phyloP scores from a whole-genome alignment of 1,140 invertebrate genomes.

The Drosophila busckii region DNA sequence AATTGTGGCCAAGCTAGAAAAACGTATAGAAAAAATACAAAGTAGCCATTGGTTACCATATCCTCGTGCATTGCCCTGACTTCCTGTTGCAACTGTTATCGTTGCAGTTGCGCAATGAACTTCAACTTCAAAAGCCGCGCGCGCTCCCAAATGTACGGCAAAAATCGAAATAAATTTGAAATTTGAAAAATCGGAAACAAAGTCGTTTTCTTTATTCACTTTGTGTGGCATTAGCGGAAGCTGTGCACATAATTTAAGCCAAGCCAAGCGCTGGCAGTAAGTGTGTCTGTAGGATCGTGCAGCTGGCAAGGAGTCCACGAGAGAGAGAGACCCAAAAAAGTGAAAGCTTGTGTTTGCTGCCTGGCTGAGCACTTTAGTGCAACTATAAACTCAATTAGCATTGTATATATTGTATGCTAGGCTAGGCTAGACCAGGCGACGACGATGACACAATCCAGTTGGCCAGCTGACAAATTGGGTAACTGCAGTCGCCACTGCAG shows the following conservation, averaged over 20 bases:
- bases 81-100: conserved; percentile 46
- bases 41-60: conserved; percentile 12
- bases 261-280: background rate
- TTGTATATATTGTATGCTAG: conserved; percentile 13
- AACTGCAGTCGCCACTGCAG: background rate
- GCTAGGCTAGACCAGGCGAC: too few species aligned
- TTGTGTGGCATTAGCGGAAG: conserved; percentile 56
- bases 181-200: conserved; percentile 51
- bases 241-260: conserved; percentile 6
- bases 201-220: conserved; percentile 56
- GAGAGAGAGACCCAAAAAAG: conserved; percentile 36
- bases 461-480: conserved; percentile 30
- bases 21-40: conserved; percentile 8
- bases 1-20: conserved; percentile 46
- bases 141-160: conserved; percentile 26
- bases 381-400: conserved; percentile 6
- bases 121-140: conserved; percentile 48
- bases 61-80: conserved; percentile 51
- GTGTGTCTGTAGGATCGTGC: conserved; percentile 38
- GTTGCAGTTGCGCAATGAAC: conserved; percentile 59
- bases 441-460: conserved; percentile 46
- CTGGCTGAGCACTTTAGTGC: conserved; percentile 15
- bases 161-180: conserved; percentile 33
- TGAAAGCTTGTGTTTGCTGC: conserved; percentile 52
- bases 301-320: conserved; percentile 9